Evolutionary conservation across 2,113 vertebrate genomes (phyloP), one percentile per base, ranked within the genome.

Genomic region (mouse (Mus musculus)): DNA sequence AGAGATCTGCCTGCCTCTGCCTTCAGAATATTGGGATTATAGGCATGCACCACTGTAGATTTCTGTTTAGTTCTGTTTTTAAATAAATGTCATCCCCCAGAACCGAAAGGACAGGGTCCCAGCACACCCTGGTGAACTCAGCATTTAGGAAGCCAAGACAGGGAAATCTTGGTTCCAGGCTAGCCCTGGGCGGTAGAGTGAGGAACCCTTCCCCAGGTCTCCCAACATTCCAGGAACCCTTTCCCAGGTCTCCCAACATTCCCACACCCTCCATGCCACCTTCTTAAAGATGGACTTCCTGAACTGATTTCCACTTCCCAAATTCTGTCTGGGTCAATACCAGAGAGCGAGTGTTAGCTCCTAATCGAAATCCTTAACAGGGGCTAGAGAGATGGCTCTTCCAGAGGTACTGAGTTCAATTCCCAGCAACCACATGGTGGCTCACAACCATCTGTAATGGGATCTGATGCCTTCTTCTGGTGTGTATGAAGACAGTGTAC

Each of bases 31-130:
- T 39, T 67, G 39, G 61, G 16, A 65, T 49, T 67, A 86, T 3
- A 46, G 61, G 54, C 6, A 1, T 82, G 54, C 3, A 24, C 59
- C 39, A 46, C 59, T 65, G 24, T 17, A 4, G 14, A 13, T 22
- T 26, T 61, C 61, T 82, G 26, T 49, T 49, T 46, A 33, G 88
- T 95, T 95, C 96, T 94, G 88, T 76, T 88, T 71, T 89, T 75
- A 81, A 81, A 59, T 39, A 76, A 49, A 61, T 88, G 22, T 10
- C 19, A 76, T 63, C 33, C 42, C 3, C 87, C 75, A 80, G 85
- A 94, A 73, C 84, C 63, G 72, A 81, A 81, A 91, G 30, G 56
- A 22, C 7, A 42, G 59, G 2, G 16, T 52, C 59, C 78, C n/a
- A 77, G 52, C 9, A 56, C 39, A 26, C 22, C 26, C 78, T 59